A percentile compares a stretch with the other conserved stretches of the same genome.
Evolutionary conservation across 2,888 invertebrate genomes (phyloP).

Genomic region (Rambutsinella grinnellia): DNA sequence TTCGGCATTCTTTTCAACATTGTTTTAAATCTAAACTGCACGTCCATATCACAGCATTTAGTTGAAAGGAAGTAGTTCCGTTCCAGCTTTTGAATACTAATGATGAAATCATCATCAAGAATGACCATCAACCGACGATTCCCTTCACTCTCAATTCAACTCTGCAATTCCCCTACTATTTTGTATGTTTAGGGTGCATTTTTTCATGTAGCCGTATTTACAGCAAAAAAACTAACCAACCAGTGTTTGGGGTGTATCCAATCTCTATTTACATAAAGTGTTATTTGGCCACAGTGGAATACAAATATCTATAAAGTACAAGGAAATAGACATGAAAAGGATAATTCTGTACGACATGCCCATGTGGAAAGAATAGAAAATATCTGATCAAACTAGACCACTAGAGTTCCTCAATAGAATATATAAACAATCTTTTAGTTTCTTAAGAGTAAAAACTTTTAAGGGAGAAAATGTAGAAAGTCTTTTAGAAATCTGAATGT

Average conservation of each 20-base stretch:
- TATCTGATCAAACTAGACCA: neutral
- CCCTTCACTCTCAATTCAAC: neutral
- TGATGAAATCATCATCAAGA: conserved; percentile 20
- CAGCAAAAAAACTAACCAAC: too few relatives aligned
- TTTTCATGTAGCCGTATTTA: too few relatives aligned
- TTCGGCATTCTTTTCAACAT: too few relatives aligned
- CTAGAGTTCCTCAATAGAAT: neutral
- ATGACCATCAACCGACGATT: too few relatives aligned
- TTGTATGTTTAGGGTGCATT: too few relatives aligned
- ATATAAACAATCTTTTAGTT: neutral
- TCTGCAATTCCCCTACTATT: neutral
- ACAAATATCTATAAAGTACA: neutral
- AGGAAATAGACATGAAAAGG: neutral
- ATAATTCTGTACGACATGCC: neutral
- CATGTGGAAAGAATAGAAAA: neutral
- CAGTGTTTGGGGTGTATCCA: too few relatives aligned
- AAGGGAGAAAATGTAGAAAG: neutral
- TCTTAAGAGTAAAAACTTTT: too few relatives aligned
- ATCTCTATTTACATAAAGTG: too few relatives aligned
- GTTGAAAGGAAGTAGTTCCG: too few relatives aligned
- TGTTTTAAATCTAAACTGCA: too few relatives aligned
- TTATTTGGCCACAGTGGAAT: conserved; percentile 7
- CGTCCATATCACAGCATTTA: too few relatives aligned
- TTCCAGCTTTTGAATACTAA: conserved; percentile 22
- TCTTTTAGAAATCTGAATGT: neutral